Evolutionary conservation across 2,797 vertebrate genomes (phyloP), one percentile per base, ranked within the genome.

Genomic region (Tiaroga cobitis): DNA sequence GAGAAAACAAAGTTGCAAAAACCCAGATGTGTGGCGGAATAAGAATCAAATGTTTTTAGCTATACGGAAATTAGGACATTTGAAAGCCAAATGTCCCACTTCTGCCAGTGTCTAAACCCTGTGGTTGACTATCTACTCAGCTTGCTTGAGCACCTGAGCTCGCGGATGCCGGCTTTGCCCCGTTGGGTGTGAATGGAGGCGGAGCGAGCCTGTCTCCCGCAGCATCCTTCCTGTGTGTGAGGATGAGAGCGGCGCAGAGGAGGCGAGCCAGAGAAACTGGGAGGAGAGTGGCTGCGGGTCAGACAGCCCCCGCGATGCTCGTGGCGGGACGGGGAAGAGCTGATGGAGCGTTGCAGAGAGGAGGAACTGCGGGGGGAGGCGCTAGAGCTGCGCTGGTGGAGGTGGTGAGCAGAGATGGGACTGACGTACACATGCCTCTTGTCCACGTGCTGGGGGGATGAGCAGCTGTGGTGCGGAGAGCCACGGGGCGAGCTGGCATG

Each of bases 251-350:
- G 97, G 83, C 95, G 84, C 83, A 93, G 96, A 67, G 95, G 96
- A 6, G 98, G 97, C 0, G 98, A 98, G 2, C 97, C 97, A 5
- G 98, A 99, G 91, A 97, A 97, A 93, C 97, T 99, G 74, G 98
- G 98, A 41, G 98, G 98, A 0, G 98, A 99, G 93, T 95, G 97
- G 95, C 97, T 98, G 87, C 97, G 96, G 87, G 96, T 97, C 85
- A 97, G 92, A 92, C 92, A 93, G 75, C 90, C 87, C 5, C 81
- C 61, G 6, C 89, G 95, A 90, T 96, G 94, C 83, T 97, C 97
- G 68, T 96, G 95, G 92, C 97, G 95, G 43, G 98, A 99, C 0
- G 98, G 96, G 67, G 97, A 99, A 91, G 98, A 99, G 93, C 97
- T 99, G 93, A 96, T 95, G 2, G 98, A 99, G 92, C 97, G 97